Conservation (phyloP, 2,888 invertebrate species). For the Pediacus dermestoides region DNA sequence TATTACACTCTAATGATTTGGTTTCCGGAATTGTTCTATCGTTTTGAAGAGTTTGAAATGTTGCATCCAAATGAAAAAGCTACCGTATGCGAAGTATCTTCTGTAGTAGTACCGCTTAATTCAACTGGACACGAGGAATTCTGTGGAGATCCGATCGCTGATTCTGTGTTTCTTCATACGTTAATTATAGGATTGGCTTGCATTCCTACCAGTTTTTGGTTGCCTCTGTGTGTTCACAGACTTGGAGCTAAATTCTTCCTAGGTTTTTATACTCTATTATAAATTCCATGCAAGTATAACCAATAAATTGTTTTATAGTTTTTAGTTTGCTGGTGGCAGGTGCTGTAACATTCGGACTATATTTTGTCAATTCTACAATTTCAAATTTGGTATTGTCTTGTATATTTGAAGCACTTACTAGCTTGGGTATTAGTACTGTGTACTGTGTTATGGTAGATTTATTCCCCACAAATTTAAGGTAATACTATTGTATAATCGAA, state of each 20-base stretch:
- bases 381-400: constrained; percentile 74
- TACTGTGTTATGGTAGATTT: constrained; percentile 79
- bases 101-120: constrained; percentile 54
- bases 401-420: constrained; percentile 75
- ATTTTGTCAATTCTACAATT: constrained; percentile 67
- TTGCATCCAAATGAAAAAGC: constrained; percentile 64
- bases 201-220: constrained; percentile 74
- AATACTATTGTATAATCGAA: too few species aligned
- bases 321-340: constrained; percentile 72
- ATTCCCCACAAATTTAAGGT: constrained; percentile 81
- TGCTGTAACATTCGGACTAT: constrained; percentile 68
- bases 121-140: constrained; percentile 51
- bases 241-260: constrained; percentile 79
- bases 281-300: constrained; percentile 1
- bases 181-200: constrained; percentile 77
- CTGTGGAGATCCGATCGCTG: constrained; percentile 62
- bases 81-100: constrained; percentile 74
- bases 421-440: constrained; percentile 74
- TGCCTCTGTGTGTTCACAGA: constrained; percentile 74
- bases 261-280: constrained; percentile 59
- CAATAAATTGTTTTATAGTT: constrained; percentile 52
- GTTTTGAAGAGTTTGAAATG: constrained; percentile 72
- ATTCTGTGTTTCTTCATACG: constrained; percentile 70
- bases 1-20: constrained; percentile 90
- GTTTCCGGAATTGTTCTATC: constrained; percentile 86